Evolutionary conservation across 1,140 invertebrate genomes (phyloP), one percentile per base, ranked within the genome.

Genomic region (Temnothorax nylanderi): DNA sequence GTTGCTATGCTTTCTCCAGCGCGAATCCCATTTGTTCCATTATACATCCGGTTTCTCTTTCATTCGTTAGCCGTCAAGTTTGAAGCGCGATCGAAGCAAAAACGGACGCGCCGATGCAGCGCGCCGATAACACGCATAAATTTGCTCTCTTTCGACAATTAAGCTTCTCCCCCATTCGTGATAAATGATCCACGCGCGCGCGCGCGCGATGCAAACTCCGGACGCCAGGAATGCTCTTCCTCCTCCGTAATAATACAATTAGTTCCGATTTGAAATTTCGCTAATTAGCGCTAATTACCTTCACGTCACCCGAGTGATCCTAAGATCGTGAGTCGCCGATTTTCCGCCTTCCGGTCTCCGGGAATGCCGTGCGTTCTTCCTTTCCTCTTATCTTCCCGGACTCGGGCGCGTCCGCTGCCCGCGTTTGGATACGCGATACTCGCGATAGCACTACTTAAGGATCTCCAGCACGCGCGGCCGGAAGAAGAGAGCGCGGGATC

Each of bases 221-320:
- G 37, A 41, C 47, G 10, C 21, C 34, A 32, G 21, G n/a, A 81
- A 54, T 51, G 44, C 62, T 16, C 16, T 44, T 54, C 13, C 62
- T 41, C 6, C 5, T 26, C 6, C n/a, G n/a, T n/a, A 41, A 65
- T 41, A n/a, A 56, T 41, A n/a, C 41, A 64, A 64, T 78, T 47
- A 49, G 16, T 62, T 32, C 18, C 54, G 41, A 67, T 13, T 26
- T 80, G 13, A 56, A 67, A 41, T 67, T 69, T 54, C 47, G 47
- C 34, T 67, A 82, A 75, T 75, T 74, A 72, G 13, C 58, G 62
- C 18, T 34, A 60, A 84, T 84, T 84, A 74, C 80, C 80, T 84
- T 60, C 37, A 16, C 44, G 47, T 21, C 34, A 56, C 8, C 11
- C 47, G 64, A 67, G 26, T 47, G 56, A 84, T 75, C 54, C 54